A percentile compares a stretch with the other conserved stretches of the same genome.
These are phyloP conservation scores for Leiothrix lutea DNA, from an alignment of 2,113 vertebrate genomes.

Conservation along the genomic window DNA sequence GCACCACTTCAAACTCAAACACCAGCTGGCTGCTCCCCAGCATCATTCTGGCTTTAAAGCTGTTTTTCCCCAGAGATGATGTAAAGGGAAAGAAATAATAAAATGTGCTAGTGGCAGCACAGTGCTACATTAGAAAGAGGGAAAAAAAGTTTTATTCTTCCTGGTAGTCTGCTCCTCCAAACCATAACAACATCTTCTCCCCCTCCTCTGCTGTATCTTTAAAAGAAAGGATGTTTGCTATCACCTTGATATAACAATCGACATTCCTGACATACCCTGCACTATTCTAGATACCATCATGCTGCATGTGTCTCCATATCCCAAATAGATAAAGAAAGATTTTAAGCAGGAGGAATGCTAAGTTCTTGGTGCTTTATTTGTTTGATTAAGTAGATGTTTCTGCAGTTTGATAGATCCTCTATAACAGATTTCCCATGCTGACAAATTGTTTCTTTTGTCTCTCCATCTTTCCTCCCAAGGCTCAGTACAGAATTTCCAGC, in stretches of 20 bases:
- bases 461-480: background rate
- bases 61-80: background rate
- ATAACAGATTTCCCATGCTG: background rate
- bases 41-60: background rate
- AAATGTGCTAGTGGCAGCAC: background rate
- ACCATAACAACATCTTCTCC: background rate
- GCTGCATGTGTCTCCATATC: background rate
- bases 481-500: background rate
- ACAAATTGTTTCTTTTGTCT: background rate
- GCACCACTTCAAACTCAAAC: background rate
- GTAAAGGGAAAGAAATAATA: background rate
- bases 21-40: background rate
- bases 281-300: background rate
- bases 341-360: background rate
- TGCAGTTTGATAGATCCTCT: background rate
- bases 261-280: background rate
- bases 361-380: background rate
- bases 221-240: background rate
- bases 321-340: background rate
- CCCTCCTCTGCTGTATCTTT: background rate
- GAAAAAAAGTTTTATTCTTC: background rate
- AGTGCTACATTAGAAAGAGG: background rate
- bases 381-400: background rate
- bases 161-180: background rate
- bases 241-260: accelerated